Conservation (phyloP, 2,797 vertebrate genomes). For the Neosilurus mollespiculum region DNA sequence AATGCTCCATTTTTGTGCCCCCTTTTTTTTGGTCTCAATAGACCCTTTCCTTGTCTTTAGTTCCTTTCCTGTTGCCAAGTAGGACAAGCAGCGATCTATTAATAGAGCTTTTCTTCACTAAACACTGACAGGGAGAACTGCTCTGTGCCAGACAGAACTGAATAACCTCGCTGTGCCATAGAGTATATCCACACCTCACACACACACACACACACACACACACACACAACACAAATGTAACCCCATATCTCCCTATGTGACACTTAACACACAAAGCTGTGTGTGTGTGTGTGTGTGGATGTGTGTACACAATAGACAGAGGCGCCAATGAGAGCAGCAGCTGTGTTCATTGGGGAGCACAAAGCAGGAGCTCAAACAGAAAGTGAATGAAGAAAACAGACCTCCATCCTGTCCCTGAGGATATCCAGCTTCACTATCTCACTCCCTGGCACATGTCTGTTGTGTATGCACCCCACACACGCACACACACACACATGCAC, state of each 20-base stretch:
- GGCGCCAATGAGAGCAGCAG: constrained; percentile 68
- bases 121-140: constrained; percentile 71
- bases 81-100: constrained; percentile 79
- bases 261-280: constrained; percentile 23
- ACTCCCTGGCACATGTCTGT: constrained; percentile 44
- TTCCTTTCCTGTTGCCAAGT: constrained; percentile 80
- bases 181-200: constrained; percentile 57
- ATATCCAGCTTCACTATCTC: constrained; percentile 53
- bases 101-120: constrained; percentile 72
- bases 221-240: constrained; percentile 31
- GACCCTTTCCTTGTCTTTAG: constrained; percentile 74
- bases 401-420: constrained; percentile 58
- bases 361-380: constrained; percentile 60
- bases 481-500: constrained; percentile 9
- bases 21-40: constrained; percentile 71
- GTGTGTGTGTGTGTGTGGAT: constrained; percentile 64
- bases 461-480: background rate
- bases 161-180: constrained; percentile 69
- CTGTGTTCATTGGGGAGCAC: constrained; percentile 62
- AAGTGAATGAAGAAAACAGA: constrained; percentile 62
- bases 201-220: constrained; percentile 50
- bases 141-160: constrained; percentile 74
- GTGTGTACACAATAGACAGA: constrained; percentile 67
- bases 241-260: constrained; percentile 10
- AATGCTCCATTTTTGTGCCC: constrained; percentile 62